Conservation (phyloP, 2,113 vertebrate genomes). For the Xyrauchen texanus region DNA sequence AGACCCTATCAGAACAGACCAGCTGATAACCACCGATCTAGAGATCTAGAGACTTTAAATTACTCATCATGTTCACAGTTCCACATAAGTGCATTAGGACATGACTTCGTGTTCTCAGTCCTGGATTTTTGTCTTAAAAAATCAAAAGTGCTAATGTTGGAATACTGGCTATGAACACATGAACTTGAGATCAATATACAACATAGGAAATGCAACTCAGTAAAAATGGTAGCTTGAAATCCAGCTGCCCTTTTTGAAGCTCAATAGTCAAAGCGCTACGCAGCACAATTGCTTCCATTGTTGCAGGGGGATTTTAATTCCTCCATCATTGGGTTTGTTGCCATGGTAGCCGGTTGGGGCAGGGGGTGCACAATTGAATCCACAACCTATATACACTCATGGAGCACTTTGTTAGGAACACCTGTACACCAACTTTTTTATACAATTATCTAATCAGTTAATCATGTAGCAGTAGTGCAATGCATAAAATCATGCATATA, state of each 20-base stretch:
- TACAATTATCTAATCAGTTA: too few relatives aligned
- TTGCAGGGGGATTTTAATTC: slow-evolving; percentile 70
- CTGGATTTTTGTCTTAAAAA: not conserved
- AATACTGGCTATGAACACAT: too few relatives aligned
- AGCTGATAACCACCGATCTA: too few relatives aligned
- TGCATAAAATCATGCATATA: too few relatives aligned
- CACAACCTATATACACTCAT: not conserved
- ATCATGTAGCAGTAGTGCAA: too few relatives aligned
- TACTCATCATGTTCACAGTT: too few relatives aligned
- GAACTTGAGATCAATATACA: not conserved
- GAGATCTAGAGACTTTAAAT: too few relatives aligned
- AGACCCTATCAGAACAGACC: too few relatives aligned
- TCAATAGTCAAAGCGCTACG: slow-evolving; percentile 55
- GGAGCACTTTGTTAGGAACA: too few relatives aligned
- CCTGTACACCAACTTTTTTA: too few relatives aligned
- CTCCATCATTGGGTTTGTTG: slow-evolving; percentile 65
- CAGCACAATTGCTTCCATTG: slow-evolving; percentile 49
- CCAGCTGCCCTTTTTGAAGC: slow-evolving; percentile 34
- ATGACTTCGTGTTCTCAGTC: not conserved
- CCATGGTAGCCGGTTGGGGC: slow-evolving; percentile 77
- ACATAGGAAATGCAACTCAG: slow-evolving; percentile 7
- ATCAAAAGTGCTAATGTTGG: not conserved
- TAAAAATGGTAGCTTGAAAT: slow-evolving; percentile 12
- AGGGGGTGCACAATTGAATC: too few relatives aligned
- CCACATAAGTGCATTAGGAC: too few relatives aligned